Evolutionary conservation across 2,888 invertebrate genomes (phyloP).

Genomic region (Diarsia mendica): DNA sequence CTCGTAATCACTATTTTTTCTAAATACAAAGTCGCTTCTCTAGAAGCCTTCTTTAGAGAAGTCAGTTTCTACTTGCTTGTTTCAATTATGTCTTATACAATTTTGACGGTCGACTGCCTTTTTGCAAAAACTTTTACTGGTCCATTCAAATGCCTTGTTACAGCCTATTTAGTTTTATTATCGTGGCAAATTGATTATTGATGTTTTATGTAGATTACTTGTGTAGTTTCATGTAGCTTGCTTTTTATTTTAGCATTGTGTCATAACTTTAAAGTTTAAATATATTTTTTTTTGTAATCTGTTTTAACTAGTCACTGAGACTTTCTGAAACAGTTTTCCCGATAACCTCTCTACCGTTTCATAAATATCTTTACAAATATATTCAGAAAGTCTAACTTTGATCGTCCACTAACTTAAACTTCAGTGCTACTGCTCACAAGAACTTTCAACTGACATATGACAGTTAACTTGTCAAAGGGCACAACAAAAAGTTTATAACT

Average conservation of each 20-base stretch:
- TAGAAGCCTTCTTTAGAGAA: constrained; percentile 7
- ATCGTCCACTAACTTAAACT: not conserved
- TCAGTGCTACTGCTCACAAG: not conserved
- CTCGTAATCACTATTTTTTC: not conserved
- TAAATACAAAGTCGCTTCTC: not conserved
- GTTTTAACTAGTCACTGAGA: not conserved
- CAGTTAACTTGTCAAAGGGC: constrained; percentile 5
- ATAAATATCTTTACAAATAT: not conserved
- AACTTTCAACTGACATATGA: constrained; percentile 15
- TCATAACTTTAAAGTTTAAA: too few species aligned
- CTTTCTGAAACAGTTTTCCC: not conserved
- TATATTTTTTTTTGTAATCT: not conserved
- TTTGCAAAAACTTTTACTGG: constrained; percentile 23
- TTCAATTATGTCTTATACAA: constrained; percentile 35
- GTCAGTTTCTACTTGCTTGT: constrained; percentile 3
- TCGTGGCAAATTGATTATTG: constrained; percentile 21
- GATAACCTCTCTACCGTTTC: not conserved
- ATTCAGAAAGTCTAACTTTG: not conserved
- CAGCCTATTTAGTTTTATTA: constrained; percentile 30
- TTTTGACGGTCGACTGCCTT: constrained; percentile 5
- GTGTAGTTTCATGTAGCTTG: not conserved
- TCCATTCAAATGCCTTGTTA: constrained; percentile 23
- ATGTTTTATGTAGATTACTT: constrained; percentile 10
- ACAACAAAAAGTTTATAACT: not conserved
- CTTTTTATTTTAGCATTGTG: not conserved